A percentile compares a stretch with the other conserved stretches of the same genome.
phyloP scores from a whole-genome alignment of 1,140 invertebrate species.

The Formica selysi region DNA sequence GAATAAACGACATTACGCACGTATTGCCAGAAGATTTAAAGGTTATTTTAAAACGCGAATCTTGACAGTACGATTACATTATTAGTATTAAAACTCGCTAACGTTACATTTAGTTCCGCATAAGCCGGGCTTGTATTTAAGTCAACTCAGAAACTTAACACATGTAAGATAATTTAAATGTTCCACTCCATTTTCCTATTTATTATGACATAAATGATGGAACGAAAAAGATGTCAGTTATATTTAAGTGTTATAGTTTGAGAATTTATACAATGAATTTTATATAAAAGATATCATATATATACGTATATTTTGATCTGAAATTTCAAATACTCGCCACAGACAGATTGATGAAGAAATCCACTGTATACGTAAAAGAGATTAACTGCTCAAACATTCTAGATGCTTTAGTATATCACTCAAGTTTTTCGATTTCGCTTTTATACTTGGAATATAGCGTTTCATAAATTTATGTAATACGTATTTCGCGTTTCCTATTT shows the following conservation, averaged over 20 bases:
- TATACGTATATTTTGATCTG: slow-evolving; percentile 14
- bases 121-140: slow-evolving; percentile 15
- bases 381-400: slow-evolving; percentile 24
- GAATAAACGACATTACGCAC: slow-evolving; percentile 93
- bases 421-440: slow-evolving; percentile 6
- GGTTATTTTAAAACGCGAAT: slow-evolving; percentile 90
- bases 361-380: slow-evolving; percentile 4
- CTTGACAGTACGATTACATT: slow-evolving; percentile 81
- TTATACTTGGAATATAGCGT: neutral
- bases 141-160: slow-evolving; percentile 29
- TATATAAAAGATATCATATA: slow-evolving; percentile 15
- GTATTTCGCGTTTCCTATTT: neutral
- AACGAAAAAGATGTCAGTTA: neutral
- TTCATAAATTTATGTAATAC: slow-evolving; percentile 14
- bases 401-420: neutral
- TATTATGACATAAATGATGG: slow-evolving; percentile 40
- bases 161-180: slow-evolving; percentile 30
- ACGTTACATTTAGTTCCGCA: slow-evolving; percentile 24
- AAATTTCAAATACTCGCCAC: slow-evolving; percentile 32
- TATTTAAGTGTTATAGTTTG: neutral
- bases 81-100: slow-evolving; percentile 72
- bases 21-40: slow-evolving; percentile 96
- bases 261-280: slow-evolving; percentile 48
- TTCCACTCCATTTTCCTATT: slow-evolving; percentile 5
- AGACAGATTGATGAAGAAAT: slow-evolving; percentile 6